Base-by-base conservation (phyloP, 1,140 invertebrate species). In the Pachypeltis micranthus region DNA sequence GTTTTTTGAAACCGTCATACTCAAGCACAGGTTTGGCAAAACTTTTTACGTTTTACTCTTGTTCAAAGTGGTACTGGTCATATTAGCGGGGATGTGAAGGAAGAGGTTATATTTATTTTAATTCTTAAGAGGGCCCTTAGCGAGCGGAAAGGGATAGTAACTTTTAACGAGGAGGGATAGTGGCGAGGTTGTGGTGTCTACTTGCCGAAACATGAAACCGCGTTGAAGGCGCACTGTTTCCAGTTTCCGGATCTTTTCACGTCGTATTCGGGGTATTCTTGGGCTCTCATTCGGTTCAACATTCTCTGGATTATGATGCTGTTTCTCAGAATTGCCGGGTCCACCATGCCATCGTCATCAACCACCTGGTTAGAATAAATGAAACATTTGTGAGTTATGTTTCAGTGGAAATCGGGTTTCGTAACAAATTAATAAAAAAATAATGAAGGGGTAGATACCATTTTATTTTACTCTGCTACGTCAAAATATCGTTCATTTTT, bases 171-270 rank as follows among this genome's bases (percentile, higher is more conserved):
- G 2, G 16, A 10, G 51, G 12, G n/a, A 21, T 57, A 27, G 26
- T 24, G 39, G 2, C 24, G 26, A 14, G 56, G 31, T 19, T 0
- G 25, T 16, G 56, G 28, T 2, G 51, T 66, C 59, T 66, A 68
- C 63, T 68, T 68, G 62, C 82, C 81, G 65, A 83, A 84, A 69
- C 82, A 84, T 44, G 80, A 80, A 27, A 84, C 81, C 0, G 81
- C 82, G 70, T 84, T 84, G 73, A 83, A 82, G 29, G 81, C 80
- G 67, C 82, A 84, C 65, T 82, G 80, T 65, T 82, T 82, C 81
- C 81, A 84, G 68, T 83, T n/a, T n/a, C n/a, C n/a, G n/a, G n/a
- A n/a, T n/a, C n/a, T n/a, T n/a, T n/a, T n/a, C n/a, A n/a, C n/a
- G n/a, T n/a, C n/a, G n/a, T n/a, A n/a, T n/a, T n/a, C n/a, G n/a